A percentile compares a stretch with the other conserved stretches of the same genome.
Conservation (phyloP, 2,888 invertebrate species). For the Acleris sparsana region DNA sequence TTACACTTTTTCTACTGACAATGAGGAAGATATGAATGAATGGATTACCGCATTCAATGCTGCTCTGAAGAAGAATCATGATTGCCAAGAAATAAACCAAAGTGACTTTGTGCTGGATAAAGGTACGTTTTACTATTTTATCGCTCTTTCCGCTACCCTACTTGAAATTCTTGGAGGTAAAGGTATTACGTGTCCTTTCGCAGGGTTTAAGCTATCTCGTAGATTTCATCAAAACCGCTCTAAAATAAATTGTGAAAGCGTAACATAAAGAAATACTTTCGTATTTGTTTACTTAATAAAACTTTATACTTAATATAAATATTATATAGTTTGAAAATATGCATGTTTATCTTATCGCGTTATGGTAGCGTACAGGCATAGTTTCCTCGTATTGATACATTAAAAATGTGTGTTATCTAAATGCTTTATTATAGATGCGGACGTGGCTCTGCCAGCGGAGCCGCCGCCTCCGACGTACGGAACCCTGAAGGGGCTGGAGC, state of each 20-base stretch:
- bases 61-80: conserved; percentile 88
- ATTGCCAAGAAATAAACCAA: conserved; percentile 82
- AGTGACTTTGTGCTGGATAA: conserved; percentile 89
- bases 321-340: too few species aligned
- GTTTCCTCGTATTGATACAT: conserved; percentile 59
- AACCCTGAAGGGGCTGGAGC: conserved; percentile 93
- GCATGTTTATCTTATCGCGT: conserved; percentile 34
- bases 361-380: conserved; percentile 10
- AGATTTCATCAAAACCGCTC: too few species aligned
- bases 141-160: too few species aligned
- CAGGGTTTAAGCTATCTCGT: too few species aligned
- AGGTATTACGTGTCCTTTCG: too few species aligned
- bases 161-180: too few species aligned
- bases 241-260: too few species aligned
- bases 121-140: conserved; percentile 62
- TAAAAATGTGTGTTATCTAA: conserved; percentile 28
- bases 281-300: too few species aligned
- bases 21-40: conserved; percentile 90
- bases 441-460: conserved; percentile 82
- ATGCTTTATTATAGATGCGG: conserved; percentile 58
- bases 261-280: too few species aligned
- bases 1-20: conserved; percentile 93
- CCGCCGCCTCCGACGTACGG: conserved; percentile 89
- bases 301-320: too few species aligned
- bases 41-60: conserved; percentile 93